Evolutionary conservation across 1,140 invertebrate species (phyloP).

Genomic region (Phocides pigmalion): DNA sequence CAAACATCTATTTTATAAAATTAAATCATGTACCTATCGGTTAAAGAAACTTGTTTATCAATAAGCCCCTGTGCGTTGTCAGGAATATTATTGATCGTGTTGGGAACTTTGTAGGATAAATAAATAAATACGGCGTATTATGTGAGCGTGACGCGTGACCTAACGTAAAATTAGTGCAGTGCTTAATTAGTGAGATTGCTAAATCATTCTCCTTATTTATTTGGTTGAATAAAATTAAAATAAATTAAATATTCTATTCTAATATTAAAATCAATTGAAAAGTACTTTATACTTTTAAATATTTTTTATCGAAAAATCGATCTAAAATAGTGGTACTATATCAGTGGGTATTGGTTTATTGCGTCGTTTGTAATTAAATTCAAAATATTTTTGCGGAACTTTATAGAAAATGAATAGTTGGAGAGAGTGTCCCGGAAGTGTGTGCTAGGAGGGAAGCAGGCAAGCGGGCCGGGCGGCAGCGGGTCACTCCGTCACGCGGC

Average conservation of each 20-base stretch:
- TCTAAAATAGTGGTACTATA: too few species aligned
- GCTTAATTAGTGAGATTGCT: not conserved
- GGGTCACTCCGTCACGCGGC: constrained; percentile 78
- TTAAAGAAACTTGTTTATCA: constrained; percentile 77
- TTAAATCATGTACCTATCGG: constrained; percentile 63
- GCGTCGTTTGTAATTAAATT: not conserved
- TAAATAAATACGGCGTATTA: not conserved
- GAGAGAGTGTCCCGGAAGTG: constrained; percentile 54
- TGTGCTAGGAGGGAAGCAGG: constrained; percentile 56
- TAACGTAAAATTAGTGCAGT: not conserved
- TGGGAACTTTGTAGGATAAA: constrained; percentile 1
- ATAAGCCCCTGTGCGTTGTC: constrained; percentile 46
- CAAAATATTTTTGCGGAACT: not conserved
- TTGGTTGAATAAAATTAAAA: too few species aligned
- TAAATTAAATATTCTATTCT: too few species aligned
- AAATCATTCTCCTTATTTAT: too few species aligned
- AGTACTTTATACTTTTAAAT: too few species aligned
- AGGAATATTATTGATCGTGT: constrained; percentile 27
- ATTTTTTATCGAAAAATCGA: too few species aligned
- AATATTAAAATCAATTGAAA: too few species aligned
- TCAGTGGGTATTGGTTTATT: not conserved
- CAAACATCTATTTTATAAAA: constrained; percentile 66
- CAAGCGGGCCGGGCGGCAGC: constrained; percentile 65
- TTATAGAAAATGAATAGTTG: constrained; percentile 21
- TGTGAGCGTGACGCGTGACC: not conserved